Evolutionary conservation across 2,113 vertebrate species (phyloP), one percentile per base, ranked within the genome.

Genomic region (Catharus minimus): DNA sequence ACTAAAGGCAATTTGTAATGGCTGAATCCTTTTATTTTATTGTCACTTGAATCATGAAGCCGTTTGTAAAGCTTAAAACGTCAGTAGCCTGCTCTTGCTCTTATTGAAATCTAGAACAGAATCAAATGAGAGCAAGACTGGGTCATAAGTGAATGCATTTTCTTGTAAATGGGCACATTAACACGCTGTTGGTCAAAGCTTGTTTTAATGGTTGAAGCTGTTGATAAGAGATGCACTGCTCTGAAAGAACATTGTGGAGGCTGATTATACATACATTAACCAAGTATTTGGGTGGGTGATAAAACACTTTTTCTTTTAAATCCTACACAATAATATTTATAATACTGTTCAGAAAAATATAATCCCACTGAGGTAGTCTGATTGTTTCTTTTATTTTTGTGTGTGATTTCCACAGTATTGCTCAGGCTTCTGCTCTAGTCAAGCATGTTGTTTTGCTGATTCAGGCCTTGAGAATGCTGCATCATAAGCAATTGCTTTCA

Each of bases 401-500:
- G 28, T 91, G 95, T 90, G 74, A 94, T 96, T 97, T 98, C 90
- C 95, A 97, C 96, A 92, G 95, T 95, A 97, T 91, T 96, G 97
- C 97, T 96, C 92, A 94, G 97, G 97, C 97, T 97, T 98, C 94
- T 95, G 97, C 97, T 97, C 65, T 89, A 96, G 96, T 95, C 93
- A 96, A 97, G 98, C 98, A 98, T 98, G 98, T 96, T 94, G 96
- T 97, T 96, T 57, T 88, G 97, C 97, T 97, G 95, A 97, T 95
- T 95, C 94, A 95, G 95, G 96, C 94, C 97, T 97, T 97, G 97
- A 96, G 98, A 98, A 98, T 98, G 98, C 97, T 97, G 97, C 97
- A 97, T 97, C 96, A 96, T 96, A 86, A 97, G 95, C 93, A 96
- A 96, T 77, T 96, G 97, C 96, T 97, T 98, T 96, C 92, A 95